Percentiles rank a stretch among this genome's conserved stretches.
phyloP scores from a whole-genome alignment of 2,113 vertebrate species.

The Cheirogaleus medius region DNA sequence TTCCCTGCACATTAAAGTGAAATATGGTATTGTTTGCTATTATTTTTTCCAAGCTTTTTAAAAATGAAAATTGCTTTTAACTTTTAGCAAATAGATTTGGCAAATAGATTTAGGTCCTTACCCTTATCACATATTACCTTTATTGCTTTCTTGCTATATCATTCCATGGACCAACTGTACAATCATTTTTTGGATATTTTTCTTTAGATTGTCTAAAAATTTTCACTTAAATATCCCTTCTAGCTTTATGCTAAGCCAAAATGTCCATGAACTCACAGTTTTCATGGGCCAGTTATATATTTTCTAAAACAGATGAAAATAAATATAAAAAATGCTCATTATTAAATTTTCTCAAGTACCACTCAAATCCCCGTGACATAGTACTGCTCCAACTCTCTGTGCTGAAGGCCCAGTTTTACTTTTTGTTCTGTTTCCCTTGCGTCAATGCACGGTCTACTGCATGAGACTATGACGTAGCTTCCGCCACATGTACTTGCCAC shows the following conservation, averaged over 20 bases:
- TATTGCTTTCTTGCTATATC: too few relatives aligned
- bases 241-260: background rate
- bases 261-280: background rate
- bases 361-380: background rate
- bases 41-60: background rate
- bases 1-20: background rate
- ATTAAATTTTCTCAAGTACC: background rate
- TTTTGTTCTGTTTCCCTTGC: fast-evolving
- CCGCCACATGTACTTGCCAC: fast-evolving
- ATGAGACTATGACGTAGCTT: fast-evolving
- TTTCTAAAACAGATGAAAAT: background rate
- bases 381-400: too few relatives aligned
- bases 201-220: background rate
- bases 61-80: background rate
- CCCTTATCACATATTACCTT: background rate
- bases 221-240: background rate
- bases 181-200: background rate
- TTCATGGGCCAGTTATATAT: background rate
- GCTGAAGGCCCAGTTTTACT: background rate
- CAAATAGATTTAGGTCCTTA: background rate
- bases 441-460: background rate
- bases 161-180: background rate
- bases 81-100: background rate
- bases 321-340: background rate
- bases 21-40: background rate